phyloP scores from a whole-genome alignment of 1,140 invertebrate species.

The Nasonia vitripennis region DNA sequence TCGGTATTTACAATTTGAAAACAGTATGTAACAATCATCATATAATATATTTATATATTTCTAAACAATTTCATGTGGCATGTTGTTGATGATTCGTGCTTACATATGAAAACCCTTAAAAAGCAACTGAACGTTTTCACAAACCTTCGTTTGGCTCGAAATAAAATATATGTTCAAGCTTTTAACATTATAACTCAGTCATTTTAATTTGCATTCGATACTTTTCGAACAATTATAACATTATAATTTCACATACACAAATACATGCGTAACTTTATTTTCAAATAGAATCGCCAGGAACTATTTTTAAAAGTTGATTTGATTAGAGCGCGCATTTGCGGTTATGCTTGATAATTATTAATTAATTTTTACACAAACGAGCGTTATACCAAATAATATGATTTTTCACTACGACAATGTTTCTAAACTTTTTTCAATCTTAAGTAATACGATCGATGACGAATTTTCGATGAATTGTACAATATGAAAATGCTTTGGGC shows the following conservation, averaged over 20 bases:
- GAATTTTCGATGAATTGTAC: constrained; percentile 5
- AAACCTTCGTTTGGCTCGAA: neutral
- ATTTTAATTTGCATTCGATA: neutral
- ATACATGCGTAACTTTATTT: neutral
- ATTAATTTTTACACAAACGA: neutral
- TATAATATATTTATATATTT: constrained; percentile 23
- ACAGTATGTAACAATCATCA: constrained; percentile 23
- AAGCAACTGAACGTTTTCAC: neutral
- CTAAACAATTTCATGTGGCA: constrained; percentile 12
- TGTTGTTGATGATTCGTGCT: neutral
- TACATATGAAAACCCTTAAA: neutral
- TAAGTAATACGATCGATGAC: neutral
- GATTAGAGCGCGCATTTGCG: neutral
- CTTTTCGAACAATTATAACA: neutral
- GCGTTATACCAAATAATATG: neutral
- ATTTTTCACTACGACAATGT: neutral
- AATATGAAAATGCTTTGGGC: neutral
- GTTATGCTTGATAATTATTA: neutral
- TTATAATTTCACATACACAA: neutral
- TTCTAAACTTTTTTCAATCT: neutral
- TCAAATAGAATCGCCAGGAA: constrained; percentile 6
- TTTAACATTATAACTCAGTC: neutral
- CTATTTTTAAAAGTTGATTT: neutral
- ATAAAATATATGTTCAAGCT: constrained; percentile 5
- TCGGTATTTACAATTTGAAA: constrained; percentile 35